Evolutionary conservation across 2,888 invertebrate genomes (phyloP), one percentile per base, ranked within the genome.

Genomic region (Hoplodrina blanda): DNA sequence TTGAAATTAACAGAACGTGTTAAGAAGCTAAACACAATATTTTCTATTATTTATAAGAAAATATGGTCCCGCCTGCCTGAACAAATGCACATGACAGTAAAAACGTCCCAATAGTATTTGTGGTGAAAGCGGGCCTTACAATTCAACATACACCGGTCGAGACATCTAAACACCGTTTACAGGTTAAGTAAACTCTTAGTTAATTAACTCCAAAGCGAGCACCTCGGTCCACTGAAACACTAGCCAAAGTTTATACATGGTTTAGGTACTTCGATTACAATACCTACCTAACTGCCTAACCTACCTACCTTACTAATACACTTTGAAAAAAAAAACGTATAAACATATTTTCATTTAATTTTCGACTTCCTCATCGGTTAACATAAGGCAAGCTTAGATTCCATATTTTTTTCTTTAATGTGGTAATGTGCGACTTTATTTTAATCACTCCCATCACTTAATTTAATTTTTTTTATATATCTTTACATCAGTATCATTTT

Each of bases 141-240:
- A 17, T 52, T 17, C 19, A 20, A 49, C 13, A 20, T 61, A 54
- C 20, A n/a, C 19, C 44, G 8, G 17, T 33, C 33, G 11, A 52
- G 33, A 73, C 37, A 59, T 50, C 15, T 59, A 60, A 74, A 25
- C 49, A 19, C 30, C n/a, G 59, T 41, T 59, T 20, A 73, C 52
- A 41, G 54, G 73, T 66, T 72, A 72, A 54, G 57, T 20, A 66
- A 73, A 54, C 66, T 44, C n/a, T 49, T 57, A 6, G 53, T 73
- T 73, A 73, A 73, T 73, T 73, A 73, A 73, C 33, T 37, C 30
- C 15, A 72, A 73, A 49, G 33, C 52, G 46, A 37, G 49, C 20
- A 20, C 73, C 17, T 49, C 53, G 54, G 56, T 64, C 73, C 17
- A 59, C 46, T 53, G 56, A 56, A 74, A 73, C 54, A 67, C 49